Base-by-base conservation (phyloP, 2,888 invertebrate genomes). In the Tipula unca region DNA sequence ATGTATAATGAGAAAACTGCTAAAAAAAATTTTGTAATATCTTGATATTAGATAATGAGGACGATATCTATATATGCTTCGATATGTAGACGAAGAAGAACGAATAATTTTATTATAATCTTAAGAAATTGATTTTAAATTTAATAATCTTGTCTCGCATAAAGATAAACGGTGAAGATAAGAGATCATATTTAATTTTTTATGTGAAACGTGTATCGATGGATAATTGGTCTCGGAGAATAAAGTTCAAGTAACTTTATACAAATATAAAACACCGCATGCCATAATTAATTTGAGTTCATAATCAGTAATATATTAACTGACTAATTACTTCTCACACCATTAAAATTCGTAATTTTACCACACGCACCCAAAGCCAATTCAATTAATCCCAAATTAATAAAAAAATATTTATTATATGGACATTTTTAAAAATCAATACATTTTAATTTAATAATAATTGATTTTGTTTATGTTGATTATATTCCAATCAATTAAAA, bases 371-470 rank as follows among this genome's bases (percentile, higher is more conserved):
- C 20, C 69, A 69, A 69, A 69, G 25, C 69, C 69, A 69, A 25
- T 69, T 69, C 69, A 69, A 69, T 69, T 69, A 69, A 69, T 69
- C 69, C 25, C 69, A 69, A 69, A 69, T 69, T 69, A 69, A 69
- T 69, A 69, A 69, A 69, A 69, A 69, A 69, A 25, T 3, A 69
- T 69, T 69, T 69, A 25, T 69, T 48, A n/a, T n/a, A n/a, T 25
- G 69, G 25, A 25, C n/a, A 48, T n/a, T n/a, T 42, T 48, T 25
- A 10, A 25, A 69, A 69, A 25, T 69, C 69, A 69, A 69, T 48
- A 14, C 4, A 48, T 69, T 69, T 69, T 69, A 69, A 69, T 69
- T 69, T 69, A 69, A 69, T 69, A 69, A 69, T 69, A 69, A 69
- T 54, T 54, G 17, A 13, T 17, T 6, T 69, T 25, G 69, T 25